These are phyloP conservation scores for Blastobasis lacticolella DNA, from an alignment of 2,888 invertebrate genomes.

Conservation along the genomic window DNA sequence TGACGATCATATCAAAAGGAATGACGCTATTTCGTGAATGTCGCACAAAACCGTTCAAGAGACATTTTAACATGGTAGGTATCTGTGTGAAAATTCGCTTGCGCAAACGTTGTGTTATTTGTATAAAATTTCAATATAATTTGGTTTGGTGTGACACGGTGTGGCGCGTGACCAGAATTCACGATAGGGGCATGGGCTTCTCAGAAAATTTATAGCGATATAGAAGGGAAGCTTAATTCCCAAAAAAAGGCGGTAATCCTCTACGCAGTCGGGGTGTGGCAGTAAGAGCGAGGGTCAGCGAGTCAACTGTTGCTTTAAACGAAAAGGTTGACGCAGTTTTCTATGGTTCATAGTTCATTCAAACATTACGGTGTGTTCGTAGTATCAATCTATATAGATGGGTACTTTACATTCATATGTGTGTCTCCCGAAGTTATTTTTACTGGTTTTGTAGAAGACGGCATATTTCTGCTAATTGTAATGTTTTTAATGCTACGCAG, in stretches of 20 bases:
- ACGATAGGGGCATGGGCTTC: not conserved
- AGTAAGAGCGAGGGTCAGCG: conserved; percentile 14
- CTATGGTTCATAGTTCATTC: no score
- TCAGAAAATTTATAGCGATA: conserved; percentile 5
- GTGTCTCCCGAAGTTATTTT: no score
- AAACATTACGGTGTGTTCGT: no score
- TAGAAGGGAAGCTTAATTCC: conserved; percentile 11
- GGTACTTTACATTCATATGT: no score
- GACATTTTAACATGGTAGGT: no score
- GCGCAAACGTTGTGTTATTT: no score
- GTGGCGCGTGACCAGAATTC: conserved; percentile 5
- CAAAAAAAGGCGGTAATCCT: conserved; percentile 24
- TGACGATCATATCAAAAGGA: conserved; percentile 23
- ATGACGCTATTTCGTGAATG: conserved; percentile 18
- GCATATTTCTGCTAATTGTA: no score
- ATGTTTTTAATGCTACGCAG: no score
- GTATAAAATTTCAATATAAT: not conserved
- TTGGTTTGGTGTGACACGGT: not conserved
- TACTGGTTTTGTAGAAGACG: no score
- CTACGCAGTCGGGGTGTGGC: conserved; percentile 22
- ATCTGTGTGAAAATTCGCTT: no score
- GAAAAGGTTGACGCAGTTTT: no score
- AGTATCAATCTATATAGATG: no score
- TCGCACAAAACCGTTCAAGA: not conserved
- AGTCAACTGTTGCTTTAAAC: conserved; percentile 19